Evolutionary conservation across 2,888 invertebrate species (phyloP).

Genomic region (Tanypteryx hageni): DNA sequence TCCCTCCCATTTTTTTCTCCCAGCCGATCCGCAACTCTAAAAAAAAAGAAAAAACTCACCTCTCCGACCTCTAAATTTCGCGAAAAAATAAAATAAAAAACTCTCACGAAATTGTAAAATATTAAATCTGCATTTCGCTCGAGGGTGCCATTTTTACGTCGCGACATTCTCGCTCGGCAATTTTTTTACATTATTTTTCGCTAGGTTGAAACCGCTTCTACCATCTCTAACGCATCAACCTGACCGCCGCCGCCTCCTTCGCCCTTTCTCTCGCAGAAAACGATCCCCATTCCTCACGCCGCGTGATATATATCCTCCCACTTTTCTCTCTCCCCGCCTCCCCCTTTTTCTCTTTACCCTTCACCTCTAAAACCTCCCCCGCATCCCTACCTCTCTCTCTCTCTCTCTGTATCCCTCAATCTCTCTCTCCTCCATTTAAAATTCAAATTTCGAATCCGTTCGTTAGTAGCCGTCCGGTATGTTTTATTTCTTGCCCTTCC

Average conservation of each 20-base stretch:
- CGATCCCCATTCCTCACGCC: background rate
- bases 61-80: background rate
- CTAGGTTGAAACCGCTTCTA: background rate
- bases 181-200: background rate
- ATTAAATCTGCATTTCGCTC: background rate
- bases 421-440: constrained; percentile 22
- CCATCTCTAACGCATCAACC: background rate
- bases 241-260: background rate
- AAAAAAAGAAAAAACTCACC: no score
- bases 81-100: background rate
- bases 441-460: constrained; percentile 21
- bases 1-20: no score
- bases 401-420: background rate
- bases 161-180: background rate
- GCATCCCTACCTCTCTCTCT: background rate
- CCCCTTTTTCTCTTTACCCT: no score
- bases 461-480: constrained; percentile 26
- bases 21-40: no score
- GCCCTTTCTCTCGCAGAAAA: no score
- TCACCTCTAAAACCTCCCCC: no score
- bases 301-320: background rate
- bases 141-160: background rate
- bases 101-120: background rate
- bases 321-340: background rate
- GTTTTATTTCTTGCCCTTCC: constrained; percentile 8